Evolutionary conservation across 2,113 vertebrate genomes (phyloP), one percentile per base, ranked within the genome.

Genomic region (Fulmarus glacialis): DNA sequence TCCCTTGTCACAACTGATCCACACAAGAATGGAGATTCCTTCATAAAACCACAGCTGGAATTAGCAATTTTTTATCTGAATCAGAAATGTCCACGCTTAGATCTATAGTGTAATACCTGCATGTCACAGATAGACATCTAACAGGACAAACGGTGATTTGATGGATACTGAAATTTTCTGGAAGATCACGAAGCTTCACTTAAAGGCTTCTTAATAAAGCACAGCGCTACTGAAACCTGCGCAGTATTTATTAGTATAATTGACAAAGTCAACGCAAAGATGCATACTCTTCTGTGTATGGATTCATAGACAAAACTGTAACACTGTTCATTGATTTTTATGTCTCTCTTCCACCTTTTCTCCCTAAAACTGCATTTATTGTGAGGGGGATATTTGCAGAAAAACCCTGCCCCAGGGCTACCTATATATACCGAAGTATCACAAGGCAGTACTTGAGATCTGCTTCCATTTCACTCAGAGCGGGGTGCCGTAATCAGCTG

Each of bases 301-400:
- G 29, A 81, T 82, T 48, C 82, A 73, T 5, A 94, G 38, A 12
- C 63, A 70, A 21, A 95, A 92, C 23, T 56, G n/a, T 29, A 70
- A 73, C 38, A 73, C 59, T 83, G 11, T 60, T 89, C 58, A 77
- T 36, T 62, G 75, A 89, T 80, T 93, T 95, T 80, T 74, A 83
- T 62, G 42, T 73, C 19, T 52, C 36, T 77, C 59, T 94, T 32
- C 12, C 22, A 77, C n/a, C 19, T 70, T 56, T 91, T 58, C 42
- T 78, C 52, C 48, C 53, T 50, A n/a, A 89, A 94, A 89, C 14
- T 64, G 55, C n/a, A 59, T 71, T 89, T 79, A 12, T 19, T 84
- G 26, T 50, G 72, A 89, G 42, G 47, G 26, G 52, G 30, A 72
- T 66, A 45, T 23, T 53, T 53, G 52, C 42, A 89, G 48, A 78